Conservation (phyloP, 2,888 invertebrate genomes). For the Eilema griseolum region DNA sequence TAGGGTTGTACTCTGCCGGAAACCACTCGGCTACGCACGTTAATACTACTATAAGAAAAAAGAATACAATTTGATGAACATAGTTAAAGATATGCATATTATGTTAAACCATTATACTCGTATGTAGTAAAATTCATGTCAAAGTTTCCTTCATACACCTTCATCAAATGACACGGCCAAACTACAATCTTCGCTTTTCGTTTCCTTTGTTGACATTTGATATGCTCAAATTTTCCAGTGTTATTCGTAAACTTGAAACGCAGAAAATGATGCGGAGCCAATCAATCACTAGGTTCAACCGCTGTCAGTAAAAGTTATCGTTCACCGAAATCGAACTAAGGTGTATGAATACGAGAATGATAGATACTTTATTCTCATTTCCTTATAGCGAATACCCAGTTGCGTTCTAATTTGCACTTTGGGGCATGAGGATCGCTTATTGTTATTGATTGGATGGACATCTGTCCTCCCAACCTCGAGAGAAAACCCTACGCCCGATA, state of each 20-base stretch:
- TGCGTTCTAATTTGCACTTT: no score
- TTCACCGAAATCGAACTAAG: background rate
- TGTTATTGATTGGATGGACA: no score
- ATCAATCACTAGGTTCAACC: background rate
- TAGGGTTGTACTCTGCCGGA: no score
- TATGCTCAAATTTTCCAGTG: background rate
- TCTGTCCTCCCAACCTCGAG: no score
- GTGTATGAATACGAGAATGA: background rate
- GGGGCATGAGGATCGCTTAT: no score
- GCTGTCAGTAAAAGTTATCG: background rate
- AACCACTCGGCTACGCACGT: no score
- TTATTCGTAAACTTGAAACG: background rate
- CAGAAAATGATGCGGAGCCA: background rate
- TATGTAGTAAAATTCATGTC: background rate
- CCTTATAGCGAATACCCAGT: no score
- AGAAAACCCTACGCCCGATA: no score
- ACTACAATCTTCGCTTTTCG: background rate
- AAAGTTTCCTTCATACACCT: background rate
- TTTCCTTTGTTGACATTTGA: conserved; percentile 9
- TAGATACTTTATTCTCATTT: background rate
- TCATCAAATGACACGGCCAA: conserved; percentile 1
- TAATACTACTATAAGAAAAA: background rate
- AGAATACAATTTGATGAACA: background rate
- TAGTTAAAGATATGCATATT: background rate
- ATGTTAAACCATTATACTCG: background rate